A percentile compares a stretch with the other conserved stretches of the same genome.
These are phyloP conservation scores for Amphipyra tragopoginis DNA, from an alignment of 2,888 invertebrate species.

Conservation along the genomic window DNA sequence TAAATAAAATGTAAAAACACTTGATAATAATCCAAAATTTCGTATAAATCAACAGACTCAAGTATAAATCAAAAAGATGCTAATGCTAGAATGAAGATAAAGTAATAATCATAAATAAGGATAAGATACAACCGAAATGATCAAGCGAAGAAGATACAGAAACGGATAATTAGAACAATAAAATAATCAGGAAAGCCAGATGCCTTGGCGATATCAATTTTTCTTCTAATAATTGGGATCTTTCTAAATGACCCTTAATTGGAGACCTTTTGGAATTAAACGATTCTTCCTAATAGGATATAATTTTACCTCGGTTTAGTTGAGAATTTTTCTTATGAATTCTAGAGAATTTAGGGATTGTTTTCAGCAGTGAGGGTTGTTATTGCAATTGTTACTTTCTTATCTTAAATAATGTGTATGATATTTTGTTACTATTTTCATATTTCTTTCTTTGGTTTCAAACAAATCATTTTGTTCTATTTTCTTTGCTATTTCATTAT, in stretches of 20 bases:
- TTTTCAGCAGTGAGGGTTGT: too few relatives aligned
- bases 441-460: too few relatives aligned
- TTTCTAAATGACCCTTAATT: constrained; percentile 38
- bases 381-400: too few relatives aligned
- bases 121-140: constrained; percentile 16
- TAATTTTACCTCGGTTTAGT: constrained; percentile 4
- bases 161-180: constrained; percentile 45
- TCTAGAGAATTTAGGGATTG: too few relatives aligned
- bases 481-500: too few relatives aligned
- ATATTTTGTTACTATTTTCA: too few relatives aligned
- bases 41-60: background rate
- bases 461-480: too few relatives aligned
- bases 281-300: constrained; percentile 15
- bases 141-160: constrained; percentile 21
- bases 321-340: too few relatives aligned
- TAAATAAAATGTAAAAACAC: too few relatives aligned
- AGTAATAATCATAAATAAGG: constrained; percentile 21
- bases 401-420: background rate
- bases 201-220: constrained; percentile 35
- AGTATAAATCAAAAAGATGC: background rate
- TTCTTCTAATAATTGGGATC: constrained; percentile 44
- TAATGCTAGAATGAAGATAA: constrained; percentile 10
- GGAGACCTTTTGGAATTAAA: constrained; percentile 33
- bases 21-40: too few relatives aligned
- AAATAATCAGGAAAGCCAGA: constrained; percentile 38